These are phyloP conservation scores for Drosophila paucipuncta DNA, from an alignment of 2,888 invertebrate species.

Conservation along the genomic window DNA sequence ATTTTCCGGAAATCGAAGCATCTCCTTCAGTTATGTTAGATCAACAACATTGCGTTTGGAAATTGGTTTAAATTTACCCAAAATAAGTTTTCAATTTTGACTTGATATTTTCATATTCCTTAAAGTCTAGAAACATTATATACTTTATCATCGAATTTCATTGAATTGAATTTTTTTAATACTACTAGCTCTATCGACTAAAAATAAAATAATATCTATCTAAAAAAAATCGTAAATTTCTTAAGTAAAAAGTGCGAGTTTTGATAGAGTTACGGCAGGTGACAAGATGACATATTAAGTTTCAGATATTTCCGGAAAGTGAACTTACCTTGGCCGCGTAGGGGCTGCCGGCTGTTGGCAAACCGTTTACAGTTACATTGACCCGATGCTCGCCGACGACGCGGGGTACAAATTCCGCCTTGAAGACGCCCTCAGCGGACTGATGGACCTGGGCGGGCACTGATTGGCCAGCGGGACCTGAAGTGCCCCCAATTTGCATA, in stretches of 20 bases:
- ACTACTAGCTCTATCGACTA: background rate
- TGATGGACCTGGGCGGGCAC: conserved; percentile 95
- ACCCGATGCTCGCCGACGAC: conserved; percentile 97
- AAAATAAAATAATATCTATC: background rate
- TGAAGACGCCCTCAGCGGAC: conserved; percentile 92
- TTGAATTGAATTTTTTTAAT: background rate
- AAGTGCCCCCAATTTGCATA: conserved; percentile 33
- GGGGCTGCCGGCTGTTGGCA: conserved; percentile 95
- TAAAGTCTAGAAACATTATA: background rate
- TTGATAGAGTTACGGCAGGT: background rate
- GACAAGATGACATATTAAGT: background rate
- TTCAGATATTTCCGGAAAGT: background rate
- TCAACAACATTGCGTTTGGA: background rate
- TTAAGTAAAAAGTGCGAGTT: background rate
- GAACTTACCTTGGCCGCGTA: conserved; percentile 92
- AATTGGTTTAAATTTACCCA: background rate
- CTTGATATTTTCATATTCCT: background rate
- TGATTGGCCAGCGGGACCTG: conserved; percentile 96
- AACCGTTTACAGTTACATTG: conserved; percentile 92
- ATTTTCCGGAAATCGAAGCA: background rate
- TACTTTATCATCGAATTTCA: background rate
- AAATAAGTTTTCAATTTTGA: background rate
- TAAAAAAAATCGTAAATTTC: background rate
- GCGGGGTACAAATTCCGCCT: conserved; percentile 96
- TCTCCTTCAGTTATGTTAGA: background rate